Conservation (phyloP, 2,797 vertebrate genomes). For the Momotus momota region DNA sequence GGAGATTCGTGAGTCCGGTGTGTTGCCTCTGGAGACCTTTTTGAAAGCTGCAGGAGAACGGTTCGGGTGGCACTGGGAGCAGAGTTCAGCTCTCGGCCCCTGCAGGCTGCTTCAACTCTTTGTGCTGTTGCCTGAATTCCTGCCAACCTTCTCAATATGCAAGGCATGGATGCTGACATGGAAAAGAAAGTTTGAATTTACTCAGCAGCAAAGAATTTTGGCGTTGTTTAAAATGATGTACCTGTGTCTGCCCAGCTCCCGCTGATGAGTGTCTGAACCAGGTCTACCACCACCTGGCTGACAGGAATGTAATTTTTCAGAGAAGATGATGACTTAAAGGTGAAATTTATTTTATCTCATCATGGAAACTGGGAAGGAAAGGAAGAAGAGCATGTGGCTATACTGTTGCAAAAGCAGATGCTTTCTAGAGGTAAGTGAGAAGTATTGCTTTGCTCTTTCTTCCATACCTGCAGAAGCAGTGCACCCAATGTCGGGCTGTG, state of each 20-base stretch:
- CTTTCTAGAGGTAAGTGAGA: not conserved
- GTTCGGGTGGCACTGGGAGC: not conserved
- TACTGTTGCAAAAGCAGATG: not conserved
- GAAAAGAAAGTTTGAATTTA: not conserved
- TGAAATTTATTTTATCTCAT: not conserved
- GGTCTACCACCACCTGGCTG: not conserved
- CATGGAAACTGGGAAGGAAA: not conserved
- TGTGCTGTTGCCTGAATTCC: fast-evolving
- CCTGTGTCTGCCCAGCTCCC: not conserved
- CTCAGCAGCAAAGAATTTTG: not conserved
- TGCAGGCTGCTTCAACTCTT: not conserved
- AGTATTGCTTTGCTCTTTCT: not conserved
- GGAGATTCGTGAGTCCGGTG: not conserved
- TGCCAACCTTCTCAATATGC: not conserved
- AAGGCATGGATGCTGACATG: not conserved
- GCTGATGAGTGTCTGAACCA: not conserved
- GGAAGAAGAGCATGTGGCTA: not conserved
- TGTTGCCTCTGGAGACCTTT: not conserved
- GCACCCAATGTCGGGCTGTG: not conserved
- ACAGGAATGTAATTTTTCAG: not conserved
- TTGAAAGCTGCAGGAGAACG: not conserved
- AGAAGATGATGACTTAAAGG: not conserved
- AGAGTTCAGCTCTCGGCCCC: not conserved
- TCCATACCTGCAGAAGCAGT: not conserved
- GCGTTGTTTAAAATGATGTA: not conserved